Evolutionary conservation across 23 tunicate species (phyloP).

Genomic region (Halocynthia aurantium): DNA sequence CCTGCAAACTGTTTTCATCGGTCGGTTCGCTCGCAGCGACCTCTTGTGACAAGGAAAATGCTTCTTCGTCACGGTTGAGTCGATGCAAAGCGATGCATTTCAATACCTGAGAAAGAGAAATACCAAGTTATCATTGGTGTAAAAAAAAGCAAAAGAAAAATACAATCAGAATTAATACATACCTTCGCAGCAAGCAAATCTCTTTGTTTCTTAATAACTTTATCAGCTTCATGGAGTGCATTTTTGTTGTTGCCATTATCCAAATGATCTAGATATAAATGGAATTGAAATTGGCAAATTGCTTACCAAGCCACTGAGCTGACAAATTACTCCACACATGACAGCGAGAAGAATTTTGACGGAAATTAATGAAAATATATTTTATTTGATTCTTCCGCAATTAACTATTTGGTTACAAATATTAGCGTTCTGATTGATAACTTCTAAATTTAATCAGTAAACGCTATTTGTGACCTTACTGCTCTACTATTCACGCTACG

Average conservation of each 20-base stretch:
- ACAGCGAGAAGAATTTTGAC: too few species aligned
- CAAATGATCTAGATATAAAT: conserved; percentile 50
- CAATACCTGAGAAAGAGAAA: conserved; percentile 48
- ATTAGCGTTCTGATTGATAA: too few species aligned
- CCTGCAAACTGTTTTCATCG: conserved; percentile 93
- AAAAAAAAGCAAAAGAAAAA: neutral
- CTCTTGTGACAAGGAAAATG: conserved; percentile 57
- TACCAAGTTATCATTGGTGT: neutral
- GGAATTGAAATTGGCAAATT: too few species aligned
- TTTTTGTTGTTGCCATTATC: conserved; percentile 91
- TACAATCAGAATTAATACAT: neutral
- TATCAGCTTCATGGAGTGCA: conserved; percentile 89
- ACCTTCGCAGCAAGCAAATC: conserved; percentile 90
- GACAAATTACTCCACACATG: too few species aligned
- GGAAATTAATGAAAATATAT: neutral
- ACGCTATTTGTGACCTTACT: too few species aligned
- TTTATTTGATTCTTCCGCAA: too few species aligned
- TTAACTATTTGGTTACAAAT: too few species aligned
- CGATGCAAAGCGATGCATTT: conserved; percentile 86
- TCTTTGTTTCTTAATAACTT: conserved; percentile 85
- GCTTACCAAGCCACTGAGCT: too few species aligned
- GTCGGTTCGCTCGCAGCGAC: conserved; percentile 44
- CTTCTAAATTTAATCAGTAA: too few species aligned
- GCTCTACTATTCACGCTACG: too few species aligned
- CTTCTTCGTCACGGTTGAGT: conserved; percentile 55